Conservation (phyloP, 2,888 invertebrate genomes). For the Bimastos eiseni region DNA sequence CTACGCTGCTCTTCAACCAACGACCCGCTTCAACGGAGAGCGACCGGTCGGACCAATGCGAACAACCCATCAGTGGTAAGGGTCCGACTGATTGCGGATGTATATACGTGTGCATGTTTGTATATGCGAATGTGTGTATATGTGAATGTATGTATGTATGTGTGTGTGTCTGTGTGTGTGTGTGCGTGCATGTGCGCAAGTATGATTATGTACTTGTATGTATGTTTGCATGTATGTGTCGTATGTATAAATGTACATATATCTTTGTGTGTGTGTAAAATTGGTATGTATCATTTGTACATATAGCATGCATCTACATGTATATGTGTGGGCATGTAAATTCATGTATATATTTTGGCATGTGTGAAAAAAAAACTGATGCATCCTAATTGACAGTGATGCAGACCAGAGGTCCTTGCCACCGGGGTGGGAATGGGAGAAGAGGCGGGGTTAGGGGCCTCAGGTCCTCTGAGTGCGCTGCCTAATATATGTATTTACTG, state of each 20-base stretch:
- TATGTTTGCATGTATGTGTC: not conserved
- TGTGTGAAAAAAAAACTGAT: not conserved
- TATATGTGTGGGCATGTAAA: not conserved
- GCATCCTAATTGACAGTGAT: not conserved
- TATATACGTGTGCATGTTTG: no score
- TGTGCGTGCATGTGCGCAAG: not conserved
- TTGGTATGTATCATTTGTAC: no score
- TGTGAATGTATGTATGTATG: no score
- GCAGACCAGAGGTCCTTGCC: not conserved
- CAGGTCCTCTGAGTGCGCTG: not conserved
- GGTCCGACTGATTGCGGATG: not conserved
- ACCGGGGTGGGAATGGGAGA: no score
- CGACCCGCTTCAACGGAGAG: constrained; percentile 22
- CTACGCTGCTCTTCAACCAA: constrained; percentile 10
- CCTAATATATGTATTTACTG: not conserved
- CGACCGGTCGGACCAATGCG: not conserved
- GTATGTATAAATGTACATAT: not conserved
- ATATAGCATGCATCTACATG: not conserved
- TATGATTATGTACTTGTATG: not conserved
- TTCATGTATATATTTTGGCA: not conserved
- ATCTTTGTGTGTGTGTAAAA: no score
- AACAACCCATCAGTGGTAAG: not conserved
- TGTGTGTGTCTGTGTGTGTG: no score
- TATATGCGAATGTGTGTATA: not conserved
- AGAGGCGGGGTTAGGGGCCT: no score